Percentiles rank a stretch among this genome's conserved stretches.
Evolutionary conservation across 2,888 invertebrate species (phyloP).

Genomic region (Ashinkailepas kermadecensis): DNA sequence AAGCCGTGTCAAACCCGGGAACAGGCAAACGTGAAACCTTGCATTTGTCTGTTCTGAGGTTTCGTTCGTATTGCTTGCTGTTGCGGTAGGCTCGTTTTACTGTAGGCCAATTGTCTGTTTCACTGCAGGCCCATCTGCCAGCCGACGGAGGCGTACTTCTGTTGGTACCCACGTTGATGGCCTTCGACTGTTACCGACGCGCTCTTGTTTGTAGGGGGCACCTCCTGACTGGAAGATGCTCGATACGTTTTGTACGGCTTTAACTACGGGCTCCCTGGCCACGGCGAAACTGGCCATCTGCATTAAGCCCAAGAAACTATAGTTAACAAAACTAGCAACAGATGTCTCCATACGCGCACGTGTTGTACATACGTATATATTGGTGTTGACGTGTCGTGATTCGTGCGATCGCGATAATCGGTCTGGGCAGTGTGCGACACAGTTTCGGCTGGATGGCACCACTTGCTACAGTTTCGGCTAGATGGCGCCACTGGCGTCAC

Average conservation of each 20-base stretch:
- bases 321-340: conserved; percentile 8
- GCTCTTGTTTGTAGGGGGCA: not conserved
- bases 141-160: too few species aligned
- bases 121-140: not conserved
- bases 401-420: not conserved
- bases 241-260: conserved; percentile 13
- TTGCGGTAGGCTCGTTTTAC: not conserved
- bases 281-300: conserved; percentile 12
- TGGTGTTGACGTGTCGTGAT: not conserved
- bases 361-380: conserved; percentile 3
- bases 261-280: conserved; percentile 14
- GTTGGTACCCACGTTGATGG: too few species aligned
- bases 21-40: not conserved
- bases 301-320: conserved; percentile 8
- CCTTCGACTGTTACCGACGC: not conserved
- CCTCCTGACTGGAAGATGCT: not conserved
- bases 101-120: not conserved
- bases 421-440: too few species aligned
- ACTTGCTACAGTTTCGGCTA: too few species aligned
- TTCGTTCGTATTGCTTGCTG: not conserved
- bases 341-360: conserved; percentile 4
- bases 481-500: too few species aligned
- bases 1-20: too few species aligned
- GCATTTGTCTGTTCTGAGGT: not conserved
- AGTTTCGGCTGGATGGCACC: too few species aligned